Evolutionary conservation across 2,797 vertebrate genomes (phyloP).

Genomic region (Hoplostethus mediterraneus): DNA sequence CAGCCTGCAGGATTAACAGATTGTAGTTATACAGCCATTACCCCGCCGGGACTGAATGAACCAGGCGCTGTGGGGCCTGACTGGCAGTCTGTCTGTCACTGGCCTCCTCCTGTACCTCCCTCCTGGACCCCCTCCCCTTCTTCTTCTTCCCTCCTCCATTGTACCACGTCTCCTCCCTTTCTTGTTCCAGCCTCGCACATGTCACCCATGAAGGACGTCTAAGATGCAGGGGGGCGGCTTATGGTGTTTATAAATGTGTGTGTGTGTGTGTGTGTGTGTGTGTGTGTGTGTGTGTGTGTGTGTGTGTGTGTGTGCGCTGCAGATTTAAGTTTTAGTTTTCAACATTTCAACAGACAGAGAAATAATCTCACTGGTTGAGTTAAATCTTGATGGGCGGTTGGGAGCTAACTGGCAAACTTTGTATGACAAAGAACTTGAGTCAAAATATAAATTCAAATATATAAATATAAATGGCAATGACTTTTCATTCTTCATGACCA

Average conservation of each 20-base stretch:
- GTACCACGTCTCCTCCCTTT: not conserved
- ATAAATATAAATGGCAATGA: no score
- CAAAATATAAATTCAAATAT: no score
- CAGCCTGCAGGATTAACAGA: conserved; percentile 55
- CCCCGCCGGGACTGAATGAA: conserved; percentile 47
- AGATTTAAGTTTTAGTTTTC: not conserved
- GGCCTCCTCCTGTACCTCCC: conserved; percentile 8
- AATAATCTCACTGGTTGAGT: no score
- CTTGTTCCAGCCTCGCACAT: not conserved
- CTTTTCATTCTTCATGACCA: no score
- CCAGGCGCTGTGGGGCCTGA: not conserved
- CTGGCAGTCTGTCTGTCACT: conserved; percentile 3
- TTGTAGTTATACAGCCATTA: conserved; percentile 54
- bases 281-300: not conserved
- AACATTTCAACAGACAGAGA: no score
- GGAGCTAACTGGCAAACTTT: no score
- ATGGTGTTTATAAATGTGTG: not conserved
- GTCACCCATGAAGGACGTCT: conserved; percentile 28
- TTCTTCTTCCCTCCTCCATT: not conserved
- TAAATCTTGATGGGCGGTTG: no score
- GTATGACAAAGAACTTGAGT: no score
- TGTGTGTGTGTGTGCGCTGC: conserved; percentile 2
- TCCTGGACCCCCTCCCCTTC: not conserved
- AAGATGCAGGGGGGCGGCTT: not conserved
- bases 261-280: conserved; percentile 10